A percentile compares a stretch with the other conserved stretches of the same genome.
phyloP scores from a whole-genome alignment of 2,113 vertebrate genomes.

The Ptychochromis oligacanthus region DNA sequence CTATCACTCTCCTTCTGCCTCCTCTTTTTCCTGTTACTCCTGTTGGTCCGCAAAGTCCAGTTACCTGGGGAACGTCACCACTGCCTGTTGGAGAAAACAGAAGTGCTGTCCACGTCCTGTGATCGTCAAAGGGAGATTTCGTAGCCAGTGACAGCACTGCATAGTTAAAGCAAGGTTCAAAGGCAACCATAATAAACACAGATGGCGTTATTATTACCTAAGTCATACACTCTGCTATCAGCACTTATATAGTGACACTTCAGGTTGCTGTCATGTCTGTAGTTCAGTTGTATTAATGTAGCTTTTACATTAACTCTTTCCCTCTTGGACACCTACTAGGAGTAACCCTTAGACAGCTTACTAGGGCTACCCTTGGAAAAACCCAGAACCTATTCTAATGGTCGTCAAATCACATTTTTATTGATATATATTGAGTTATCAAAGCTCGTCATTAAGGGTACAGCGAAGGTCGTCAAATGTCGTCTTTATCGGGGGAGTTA shows the following conservation, averaged over 20 bases:
- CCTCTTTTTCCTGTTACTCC: not conserved
- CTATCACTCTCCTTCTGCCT: not conserved
- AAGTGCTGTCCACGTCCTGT: not conserved
- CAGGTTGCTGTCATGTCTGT: not conserved
- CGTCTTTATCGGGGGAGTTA: too few relatives aligned
- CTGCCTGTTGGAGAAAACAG: not conserved
- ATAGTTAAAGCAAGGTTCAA: not conserved
- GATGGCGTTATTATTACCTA: not conserved
- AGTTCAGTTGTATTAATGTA: not conserved
- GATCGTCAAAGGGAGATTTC: not conserved
- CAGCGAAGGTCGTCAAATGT: too few relatives aligned
- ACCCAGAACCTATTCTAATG: too few relatives aligned
- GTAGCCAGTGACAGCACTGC: not conserved
- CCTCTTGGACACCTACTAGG: too few relatives aligned
- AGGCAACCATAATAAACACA: not conserved
- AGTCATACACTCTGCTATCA: not conserved
- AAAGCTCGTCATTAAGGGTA: too few relatives aligned
- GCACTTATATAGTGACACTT: not conserved
- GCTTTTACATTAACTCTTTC: not conserved
- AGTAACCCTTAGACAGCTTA: too few relatives aligned
- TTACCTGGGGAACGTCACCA: not conserved
- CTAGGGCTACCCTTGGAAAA: too few relatives aligned
- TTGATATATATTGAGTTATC: too few relatives aligned
- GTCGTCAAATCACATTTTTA: too few relatives aligned
- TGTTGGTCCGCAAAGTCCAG: not conserved